Base-by-base conservation (phyloP, 2,888 invertebrate species). In the Pristionchus arcanus region DNA sequence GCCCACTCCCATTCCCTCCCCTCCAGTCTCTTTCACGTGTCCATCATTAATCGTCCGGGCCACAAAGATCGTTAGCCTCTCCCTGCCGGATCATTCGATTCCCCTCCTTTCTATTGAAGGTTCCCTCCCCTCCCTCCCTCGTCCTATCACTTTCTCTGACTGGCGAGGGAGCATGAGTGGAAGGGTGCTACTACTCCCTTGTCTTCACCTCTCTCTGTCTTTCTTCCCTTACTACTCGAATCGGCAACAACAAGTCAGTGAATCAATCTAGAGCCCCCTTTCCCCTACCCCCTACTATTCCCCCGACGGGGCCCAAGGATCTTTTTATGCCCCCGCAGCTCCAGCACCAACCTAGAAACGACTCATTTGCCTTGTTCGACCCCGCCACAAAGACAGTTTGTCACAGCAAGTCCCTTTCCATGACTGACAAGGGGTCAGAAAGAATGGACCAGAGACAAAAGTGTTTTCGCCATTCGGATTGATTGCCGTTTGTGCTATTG, bases 41-140 rank as follows among this genome's bases (percentile, higher is more conserved):
- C 84, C 13, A 59, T 84, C 84, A 84, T 59, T 84, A 55, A 55
- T 84, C 84, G 84, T 63, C 31, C 49, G 59, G 19, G 49, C 49
- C 84, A 84, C 59, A 63, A 84, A 81, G 81, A 81, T 81, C 81
- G 81, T 81, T 81, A 81, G 81, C 81, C 81, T 81, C 81, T 53
- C 49, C 81, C 81, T 53, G 81, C 81, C 49, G 81, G 49, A 49
- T 81, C 42, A 49, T 49, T 49, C 42, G 42, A 49, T 13, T 49
- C 42, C n/a, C 68, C 68, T 28, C 77, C 42, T 81, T 81, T 53
- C 81, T 81, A 81, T 81, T 53, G 81, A 81, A 81, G 49, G 49
- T 42, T 53, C 81, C 55, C 34, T 28, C 34, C 34, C 59, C 37
- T 16, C 13, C 28, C 42, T 25, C 25, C 77, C n/a, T n/a, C 34